A percentile compares a stretch with the other conserved stretches of the same genome.
phyloP scores from a whole-genome alignment of 2,888 invertebrate genomes.

The Campoletis raptor region DNA sequence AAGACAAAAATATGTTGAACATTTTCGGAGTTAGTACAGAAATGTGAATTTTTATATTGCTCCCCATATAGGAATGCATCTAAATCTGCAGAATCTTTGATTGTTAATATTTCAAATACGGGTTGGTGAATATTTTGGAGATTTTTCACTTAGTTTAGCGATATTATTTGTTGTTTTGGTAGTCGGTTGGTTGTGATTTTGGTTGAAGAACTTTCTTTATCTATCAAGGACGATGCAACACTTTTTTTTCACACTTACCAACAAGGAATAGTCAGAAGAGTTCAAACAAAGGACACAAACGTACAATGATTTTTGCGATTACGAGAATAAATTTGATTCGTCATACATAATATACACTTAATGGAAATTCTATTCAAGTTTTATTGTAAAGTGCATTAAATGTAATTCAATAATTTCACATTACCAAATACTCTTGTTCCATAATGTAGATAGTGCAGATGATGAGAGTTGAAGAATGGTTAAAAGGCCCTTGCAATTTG shows the following conservation, averaged over 20 bases:
- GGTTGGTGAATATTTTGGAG: no score
- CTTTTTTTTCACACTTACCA: background rate
- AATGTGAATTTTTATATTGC: no score
- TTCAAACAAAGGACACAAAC: background rate
- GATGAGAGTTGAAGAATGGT: constrained; percentile 10
- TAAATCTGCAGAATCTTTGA: no score
- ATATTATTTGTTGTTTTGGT: no score
- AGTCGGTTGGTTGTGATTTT: background rate
- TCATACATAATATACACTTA: constrained; percentile 9
- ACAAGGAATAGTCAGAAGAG: background rate
- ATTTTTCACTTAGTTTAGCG: no score
- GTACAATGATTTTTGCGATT: background rate
- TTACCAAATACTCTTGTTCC: background rate
- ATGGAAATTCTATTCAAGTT: constrained; percentile 15
- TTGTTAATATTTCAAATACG: no score
- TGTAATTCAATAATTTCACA: constrained; percentile 34
- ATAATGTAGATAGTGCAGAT: constrained; percentile 12
- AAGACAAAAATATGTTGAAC: no score
- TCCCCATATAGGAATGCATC: no score
- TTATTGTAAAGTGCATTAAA: constrained; percentile 39
- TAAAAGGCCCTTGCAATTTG: constrained; percentile 4
- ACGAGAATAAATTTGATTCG: constrained; percentile 15
- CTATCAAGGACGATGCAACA: no score
- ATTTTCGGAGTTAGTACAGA: no score
- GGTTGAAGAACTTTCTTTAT: background rate